A percentile compares a stretch with the other conserved stretches of the same genome.
These are phyloP conservation scores for human (Homo sapiens) DNA, from an alignment of 2,113 vertebrate genomes.

Conservation along the genomic window DNA sequence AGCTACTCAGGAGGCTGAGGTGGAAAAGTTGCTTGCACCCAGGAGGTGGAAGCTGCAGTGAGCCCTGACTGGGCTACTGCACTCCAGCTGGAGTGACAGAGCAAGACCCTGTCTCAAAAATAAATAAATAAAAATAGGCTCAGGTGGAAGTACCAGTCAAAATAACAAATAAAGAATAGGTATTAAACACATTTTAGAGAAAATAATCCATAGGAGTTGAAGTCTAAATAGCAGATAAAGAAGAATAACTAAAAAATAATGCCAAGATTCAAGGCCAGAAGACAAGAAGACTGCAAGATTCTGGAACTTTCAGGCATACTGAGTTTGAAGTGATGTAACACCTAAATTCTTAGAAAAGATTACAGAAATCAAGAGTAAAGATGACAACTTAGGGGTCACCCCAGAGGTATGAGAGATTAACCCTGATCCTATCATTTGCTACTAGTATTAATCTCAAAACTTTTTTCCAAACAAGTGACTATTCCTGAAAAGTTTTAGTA, in stretches of 20 bases:
- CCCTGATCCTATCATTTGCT: not conserved
- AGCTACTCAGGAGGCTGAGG: too few relatives aligned
- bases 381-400: not conserved
- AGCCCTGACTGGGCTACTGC: too few relatives aligned
- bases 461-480: not conserved
- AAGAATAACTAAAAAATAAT: not conserved
- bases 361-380: not conserved
- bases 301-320: not conserved
- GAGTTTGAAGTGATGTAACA: not conserved
- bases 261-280: not conserved
- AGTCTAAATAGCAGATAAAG: not conserved
- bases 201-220: not conserved
- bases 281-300: not conserved
- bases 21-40: too few relatives aligned
- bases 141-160: not conserved
- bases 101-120: too few relatives aligned
- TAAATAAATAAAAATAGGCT: not conserved
- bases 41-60: too few relatives aligned
- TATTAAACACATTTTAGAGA: not conserved
- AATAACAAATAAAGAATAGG: not conserved
- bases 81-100: too few relatives aligned
- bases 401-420: not conserved
- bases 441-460: not conserved
- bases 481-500: not conserved
- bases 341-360: not conserved